phyloP scores from a whole-genome alignment of 2,113 vertebrate genomes.

The Oncorhynchus nerka region DNA sequence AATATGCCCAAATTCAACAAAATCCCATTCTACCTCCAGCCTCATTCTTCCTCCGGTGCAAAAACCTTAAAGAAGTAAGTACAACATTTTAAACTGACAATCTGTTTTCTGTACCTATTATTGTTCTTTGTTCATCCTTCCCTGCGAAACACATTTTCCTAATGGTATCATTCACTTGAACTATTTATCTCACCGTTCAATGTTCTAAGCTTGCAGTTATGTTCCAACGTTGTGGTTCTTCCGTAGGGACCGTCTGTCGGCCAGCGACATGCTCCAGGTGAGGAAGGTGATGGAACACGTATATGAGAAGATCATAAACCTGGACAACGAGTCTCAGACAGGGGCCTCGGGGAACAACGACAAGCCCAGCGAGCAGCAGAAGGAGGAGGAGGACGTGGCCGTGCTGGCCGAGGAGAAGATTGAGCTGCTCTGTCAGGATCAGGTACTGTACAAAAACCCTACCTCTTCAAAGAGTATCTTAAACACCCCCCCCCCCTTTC shows the following conservation, averaged over 20 bases:
- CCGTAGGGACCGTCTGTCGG: constrained; percentile 83
- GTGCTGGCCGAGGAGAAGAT: constrained; percentile 88
- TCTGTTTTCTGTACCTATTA: background rate
- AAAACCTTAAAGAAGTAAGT: constrained; percentile 89
- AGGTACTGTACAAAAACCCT: constrained; percentile 62
- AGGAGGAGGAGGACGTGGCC: constrained; percentile 89
- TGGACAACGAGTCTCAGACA: constrained; percentile 87
- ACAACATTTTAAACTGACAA: background rate
- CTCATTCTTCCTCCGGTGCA: constrained; percentile 87
- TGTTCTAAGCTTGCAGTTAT: background rate
- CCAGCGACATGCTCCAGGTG: constrained; percentile 91
- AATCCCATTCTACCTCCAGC: constrained; percentile 92
- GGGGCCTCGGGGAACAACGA: constrained; percentile 82
- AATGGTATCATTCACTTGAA: too few relatives aligned
- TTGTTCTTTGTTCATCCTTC: background rate
- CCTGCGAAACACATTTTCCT: background rate
- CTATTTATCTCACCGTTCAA: background rate
- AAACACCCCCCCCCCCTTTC: too few relatives aligned
- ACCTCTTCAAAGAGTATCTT: too few relatives aligned
- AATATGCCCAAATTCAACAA: constrained; percentile 95
- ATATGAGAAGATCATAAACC: constrained; percentile 89
- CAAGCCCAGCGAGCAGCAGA: constrained; percentile 84
- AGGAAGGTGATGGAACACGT: constrained; percentile 90
- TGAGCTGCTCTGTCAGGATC: constrained; percentile 88
- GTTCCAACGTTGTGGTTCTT: background rate